Conservation (phyloP, 1,140 invertebrate species). For the Chrysopa pallens region DNA sequence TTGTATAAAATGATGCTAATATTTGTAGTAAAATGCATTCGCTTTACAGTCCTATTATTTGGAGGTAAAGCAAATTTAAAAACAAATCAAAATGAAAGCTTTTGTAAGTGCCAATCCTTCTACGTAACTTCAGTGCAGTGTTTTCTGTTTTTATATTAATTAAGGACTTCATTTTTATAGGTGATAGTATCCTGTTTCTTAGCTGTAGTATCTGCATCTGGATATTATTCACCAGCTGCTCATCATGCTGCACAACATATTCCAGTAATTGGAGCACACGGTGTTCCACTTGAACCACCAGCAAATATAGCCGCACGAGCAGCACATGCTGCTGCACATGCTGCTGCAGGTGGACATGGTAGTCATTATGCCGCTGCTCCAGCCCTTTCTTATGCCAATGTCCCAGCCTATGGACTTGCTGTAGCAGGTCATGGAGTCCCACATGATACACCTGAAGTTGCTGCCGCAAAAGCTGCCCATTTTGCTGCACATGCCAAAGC, state of each 20-base stretch:
- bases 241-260: background rate
- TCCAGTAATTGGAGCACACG: constrained; percentile 1
- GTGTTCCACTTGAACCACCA: constrained; percentile 1
- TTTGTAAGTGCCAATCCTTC: too few species aligned
- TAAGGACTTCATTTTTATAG: background rate
- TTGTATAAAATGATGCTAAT: too few species aligned
- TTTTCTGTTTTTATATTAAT: too few species aligned
- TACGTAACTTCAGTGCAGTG: too few species aligned
- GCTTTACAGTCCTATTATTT: too few species aligned
- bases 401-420: constrained; percentile 18
- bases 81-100: too few species aligned
- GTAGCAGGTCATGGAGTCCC: constrained; percentile 7
- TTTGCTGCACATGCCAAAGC: constrained; percentile 18
- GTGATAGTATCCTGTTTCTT: background rate
- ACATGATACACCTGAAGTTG: constrained; percentile 25
- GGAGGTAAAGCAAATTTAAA: too few species aligned
- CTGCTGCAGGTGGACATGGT: background rate
- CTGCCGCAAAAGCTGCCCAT: constrained; percentile 20
- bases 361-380: constrained; percentile 2
- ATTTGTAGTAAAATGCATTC: too few species aligned
- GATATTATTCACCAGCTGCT: background rate
- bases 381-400: constrained; percentile 7
- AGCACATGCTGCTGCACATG: too few species aligned
- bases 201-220: background rate
- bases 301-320: background rate